Evolutionary conservation across 2,113 vertebrate species (phyloP).

Genomic region (Sapayoa aenigma): DNA sequence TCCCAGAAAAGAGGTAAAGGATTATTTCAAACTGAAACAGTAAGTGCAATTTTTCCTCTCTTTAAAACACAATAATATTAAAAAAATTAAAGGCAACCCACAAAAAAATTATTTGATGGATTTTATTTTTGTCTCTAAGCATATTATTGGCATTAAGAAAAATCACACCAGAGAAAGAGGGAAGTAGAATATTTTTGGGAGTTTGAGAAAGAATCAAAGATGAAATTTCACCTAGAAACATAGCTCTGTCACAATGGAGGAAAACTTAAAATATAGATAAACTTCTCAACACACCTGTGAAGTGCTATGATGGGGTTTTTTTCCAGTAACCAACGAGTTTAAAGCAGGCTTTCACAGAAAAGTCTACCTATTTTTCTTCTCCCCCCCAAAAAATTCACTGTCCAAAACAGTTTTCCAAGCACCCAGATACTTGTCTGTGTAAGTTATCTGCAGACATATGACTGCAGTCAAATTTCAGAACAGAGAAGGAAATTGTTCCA

Average conservation of each 20-base stretch:
- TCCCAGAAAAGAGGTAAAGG: background rate
- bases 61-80: background rate
- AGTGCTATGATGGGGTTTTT: background rate
- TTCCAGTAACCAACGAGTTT: accelerated
- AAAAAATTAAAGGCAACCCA: background rate
- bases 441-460: background rate
- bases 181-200: background rate
- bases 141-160: background rate
- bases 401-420: background rate
- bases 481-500: background rate
- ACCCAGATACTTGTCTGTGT: background rate
- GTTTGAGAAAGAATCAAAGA: background rate
- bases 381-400: background rate
- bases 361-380: background rate
- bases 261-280: background rate
- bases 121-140: background rate
- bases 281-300: background rate
- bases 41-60: background rate
- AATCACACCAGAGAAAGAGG: background rate
- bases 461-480: background rate
- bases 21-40: background rate
- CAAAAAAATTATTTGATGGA: background rate
- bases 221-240: background rate
- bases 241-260: background rate
- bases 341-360: background rate